phyloP scores from a whole-genome alignment of 2,888 invertebrate genomes.

The Nemotelus pantherinus region DNA sequence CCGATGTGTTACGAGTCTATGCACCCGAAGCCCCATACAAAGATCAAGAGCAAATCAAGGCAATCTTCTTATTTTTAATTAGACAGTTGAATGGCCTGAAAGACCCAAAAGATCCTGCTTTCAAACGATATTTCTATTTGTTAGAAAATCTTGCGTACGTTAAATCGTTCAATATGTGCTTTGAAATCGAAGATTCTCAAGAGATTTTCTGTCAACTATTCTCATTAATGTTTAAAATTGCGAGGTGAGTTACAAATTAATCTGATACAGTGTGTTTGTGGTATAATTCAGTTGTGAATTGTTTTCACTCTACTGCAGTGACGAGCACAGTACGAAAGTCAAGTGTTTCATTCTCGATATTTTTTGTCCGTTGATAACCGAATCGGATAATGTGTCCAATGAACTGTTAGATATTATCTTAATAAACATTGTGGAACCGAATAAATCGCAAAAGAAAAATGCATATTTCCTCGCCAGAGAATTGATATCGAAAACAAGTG shows the following conservation, averaged over 20 bases:
- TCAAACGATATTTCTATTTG: constrained; percentile 96
- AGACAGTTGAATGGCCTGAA: constrained; percentile 92
- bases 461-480: constrained; percentile 92
- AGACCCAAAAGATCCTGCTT: constrained; percentile 96
- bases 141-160: constrained; percentile 97
- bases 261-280: neutral
- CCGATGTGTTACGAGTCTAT: constrained; percentile 94
- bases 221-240: constrained; percentile 93
- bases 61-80: constrained; percentile 93
- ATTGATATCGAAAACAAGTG: constrained; percentile 88
- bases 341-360: constrained; percentile 98
- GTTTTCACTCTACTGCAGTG: constrained; percentile 68
- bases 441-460: constrained; percentile 87
- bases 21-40: constrained; percentile 98
- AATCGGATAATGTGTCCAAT: constrained; percentile 94
- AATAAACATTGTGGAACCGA: constrained; percentile 93
- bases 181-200: constrained; percentile 96
- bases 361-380: constrained; percentile 91
- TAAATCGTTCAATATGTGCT: constrained; percentile 98
- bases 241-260: constrained; percentile 77
- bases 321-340: constrained; percentile 95
- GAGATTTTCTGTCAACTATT: constrained; percentile 95
- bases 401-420: constrained; percentile 94
- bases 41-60: constrained; percentile 90
- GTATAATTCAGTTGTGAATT: neutral